Conservation (phyloP, 2,797 vertebrate species). For the Alcedo quadribrachys region DNA sequence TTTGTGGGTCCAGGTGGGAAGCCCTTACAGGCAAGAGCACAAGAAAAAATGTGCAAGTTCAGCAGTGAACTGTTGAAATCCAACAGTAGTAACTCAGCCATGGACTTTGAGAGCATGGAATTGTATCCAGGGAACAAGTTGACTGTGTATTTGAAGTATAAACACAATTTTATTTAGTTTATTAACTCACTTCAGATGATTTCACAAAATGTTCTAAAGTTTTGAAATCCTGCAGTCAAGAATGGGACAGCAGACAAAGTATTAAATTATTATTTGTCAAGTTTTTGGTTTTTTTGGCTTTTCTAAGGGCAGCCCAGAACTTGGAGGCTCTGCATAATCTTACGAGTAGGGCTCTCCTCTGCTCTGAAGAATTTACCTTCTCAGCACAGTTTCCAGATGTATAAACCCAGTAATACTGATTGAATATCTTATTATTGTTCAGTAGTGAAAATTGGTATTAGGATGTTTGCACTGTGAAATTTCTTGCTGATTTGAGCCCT, state of each 20-base stretch:
- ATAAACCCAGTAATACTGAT: not conserved
- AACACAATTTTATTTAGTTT: not conserved
- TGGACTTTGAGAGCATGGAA: not conserved
- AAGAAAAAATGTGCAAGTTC: not conserved
- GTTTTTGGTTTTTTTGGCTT: not conserved
- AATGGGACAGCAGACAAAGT: fast-evolving
- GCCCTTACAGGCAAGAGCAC: not conserved
- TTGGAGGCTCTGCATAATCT: not conserved
- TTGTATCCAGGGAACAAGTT: not conserved
- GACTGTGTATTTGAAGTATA: not conserved
- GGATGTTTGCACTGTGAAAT: not conserved
- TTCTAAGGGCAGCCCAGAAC: not conserved
- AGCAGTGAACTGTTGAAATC: not conserved
- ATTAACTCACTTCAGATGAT: not conserved
- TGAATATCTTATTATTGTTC: not conserved
- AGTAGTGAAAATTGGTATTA: not conserved
- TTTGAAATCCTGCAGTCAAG: not conserved
- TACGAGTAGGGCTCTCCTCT: not conserved
- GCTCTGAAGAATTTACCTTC: not conserved
- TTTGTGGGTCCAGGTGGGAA: not conserved
- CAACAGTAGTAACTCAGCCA: not conserved
- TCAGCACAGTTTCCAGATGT: not conserved
- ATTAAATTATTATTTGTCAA: not conserved
- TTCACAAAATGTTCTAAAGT: not conserved
- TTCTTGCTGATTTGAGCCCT: not conserved